A percentile compares a stretch with the other conserved stretches of the same genome.
Conservation (phyloP, 2,113 vertebrate species). For the Bos javanicus region DNA sequence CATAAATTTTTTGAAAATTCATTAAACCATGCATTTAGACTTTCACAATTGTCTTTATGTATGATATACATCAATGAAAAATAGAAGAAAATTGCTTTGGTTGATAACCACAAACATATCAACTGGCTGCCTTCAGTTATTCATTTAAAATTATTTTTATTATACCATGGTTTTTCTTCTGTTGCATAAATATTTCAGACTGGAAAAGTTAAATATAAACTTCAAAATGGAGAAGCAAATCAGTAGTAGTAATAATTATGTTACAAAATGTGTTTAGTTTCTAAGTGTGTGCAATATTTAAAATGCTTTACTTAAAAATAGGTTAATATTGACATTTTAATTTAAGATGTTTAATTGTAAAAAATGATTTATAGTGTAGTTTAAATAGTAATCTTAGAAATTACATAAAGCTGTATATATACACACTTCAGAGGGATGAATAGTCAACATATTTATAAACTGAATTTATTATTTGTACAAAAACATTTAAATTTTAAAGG, state of each 20-base stretch:
- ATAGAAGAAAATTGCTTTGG: background rate
- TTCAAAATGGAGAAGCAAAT: background rate
- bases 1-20: background rate
- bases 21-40: background rate
- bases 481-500: background rate
- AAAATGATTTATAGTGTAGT: background rate
- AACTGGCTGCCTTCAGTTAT: background rate
- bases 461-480: background rate
- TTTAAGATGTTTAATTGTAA: background rate
- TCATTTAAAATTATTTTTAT: background rate
- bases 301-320: background rate
- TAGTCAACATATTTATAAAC: background rate
- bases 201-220: background rate
- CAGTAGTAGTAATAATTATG: background rate
- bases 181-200: background rate
- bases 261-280: background rate
- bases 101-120: background rate
- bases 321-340: background rate
- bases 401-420: background rate
- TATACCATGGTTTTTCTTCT: background rate
- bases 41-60: background rate
- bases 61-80: background rate
- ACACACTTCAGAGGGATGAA: background rate
- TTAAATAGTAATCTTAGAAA: background rate
- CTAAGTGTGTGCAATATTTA: background rate